Evolutionary conservation across 2,888 invertebrate species (phyloP).

Genomic region (Brachycybe producta): DNA sequence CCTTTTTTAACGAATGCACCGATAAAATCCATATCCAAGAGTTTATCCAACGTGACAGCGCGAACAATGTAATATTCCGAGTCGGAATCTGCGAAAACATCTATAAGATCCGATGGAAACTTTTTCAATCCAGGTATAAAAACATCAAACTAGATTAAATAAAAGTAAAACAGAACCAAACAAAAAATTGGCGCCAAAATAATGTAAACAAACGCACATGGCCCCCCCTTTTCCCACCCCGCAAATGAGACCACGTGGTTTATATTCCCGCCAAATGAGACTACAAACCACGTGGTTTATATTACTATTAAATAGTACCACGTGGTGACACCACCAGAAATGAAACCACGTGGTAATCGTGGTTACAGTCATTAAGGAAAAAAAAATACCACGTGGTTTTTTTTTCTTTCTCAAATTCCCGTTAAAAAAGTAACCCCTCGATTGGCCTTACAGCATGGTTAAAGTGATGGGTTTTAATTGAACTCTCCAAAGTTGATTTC

Average conservation of each 20-base stretch:
- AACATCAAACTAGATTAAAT: not conserved
- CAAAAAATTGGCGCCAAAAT: no score
- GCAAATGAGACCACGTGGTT: not conserved
- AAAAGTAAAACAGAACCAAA: not conserved
- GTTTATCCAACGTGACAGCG: not conserved
- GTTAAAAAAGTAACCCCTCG: no score
- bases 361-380: no score
- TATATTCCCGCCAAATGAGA: not conserved
- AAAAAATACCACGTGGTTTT: no score
- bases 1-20: slow-evolving; percentile 11
- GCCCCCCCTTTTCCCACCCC: no score
- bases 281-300: not conserved
- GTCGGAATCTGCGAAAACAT: not conserved
- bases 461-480: no score
- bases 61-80: slow-evolving; percentile 5
- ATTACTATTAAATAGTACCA: not conserved
- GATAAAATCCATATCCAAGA: slow-evolving; percentile 7
- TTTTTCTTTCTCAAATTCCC: no score
- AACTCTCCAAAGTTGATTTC: no score
- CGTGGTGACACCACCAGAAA: not conserved
- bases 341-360: not conserved
- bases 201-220: no score
- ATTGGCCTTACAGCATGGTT: no score
- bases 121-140: not conserved
- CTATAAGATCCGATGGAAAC: not conserved